Base-by-base conservation (phyloP, 2,888 invertebrate species). In the Patella pellucida region DNA sequence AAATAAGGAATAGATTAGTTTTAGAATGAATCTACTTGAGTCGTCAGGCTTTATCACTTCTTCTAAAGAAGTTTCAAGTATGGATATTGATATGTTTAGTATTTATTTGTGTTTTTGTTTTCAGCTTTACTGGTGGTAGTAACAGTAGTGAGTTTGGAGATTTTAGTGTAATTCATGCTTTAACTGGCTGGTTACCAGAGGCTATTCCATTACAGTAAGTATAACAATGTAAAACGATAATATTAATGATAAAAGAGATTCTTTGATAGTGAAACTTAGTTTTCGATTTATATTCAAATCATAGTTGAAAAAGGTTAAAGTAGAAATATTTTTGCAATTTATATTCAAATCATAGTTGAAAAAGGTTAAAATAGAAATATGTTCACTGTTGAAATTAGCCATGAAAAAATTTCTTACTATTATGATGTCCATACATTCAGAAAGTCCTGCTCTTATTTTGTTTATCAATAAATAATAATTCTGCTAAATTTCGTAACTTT, bases 101-200 rank as follows among this genome's bases (percentile, higher is more conserved):
- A 31, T 5, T 0, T 31, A 31, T 31, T 31, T 5, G 5, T 41
- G 41, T 41, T 41, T 41, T 41, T 41, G 70, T 50, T 85, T 83
- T 31, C 82, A 90, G 90, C 79, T 90, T 89, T 77, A 85, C 85
- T 62, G 86, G 88, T 31, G 88, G 87, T 0, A 89, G 83, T 69
- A 82, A 73, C n/a, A 84, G 83, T 73, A 87, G 87, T 79, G 91
- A 91, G 83, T 91, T 90, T 84, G 91, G 91, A 50, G 91, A 91
- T 78, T 88, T 88, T 74, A 90, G 88, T 74, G 84, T 89, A 16
- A 85, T 91, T 23, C 89, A 89, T 74, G 89, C 89, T 78, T 84
- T 91, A 74, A 91, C 90, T 27, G 90, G 91, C 41, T 91, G 91
- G 91, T 82, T 91, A 12, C 91, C 91, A 9, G 91, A 91, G 78